Evolutionary conservation across 1,140 invertebrate species (phyloP).

Genomic region (Brachionus manjavacas): DNA sequence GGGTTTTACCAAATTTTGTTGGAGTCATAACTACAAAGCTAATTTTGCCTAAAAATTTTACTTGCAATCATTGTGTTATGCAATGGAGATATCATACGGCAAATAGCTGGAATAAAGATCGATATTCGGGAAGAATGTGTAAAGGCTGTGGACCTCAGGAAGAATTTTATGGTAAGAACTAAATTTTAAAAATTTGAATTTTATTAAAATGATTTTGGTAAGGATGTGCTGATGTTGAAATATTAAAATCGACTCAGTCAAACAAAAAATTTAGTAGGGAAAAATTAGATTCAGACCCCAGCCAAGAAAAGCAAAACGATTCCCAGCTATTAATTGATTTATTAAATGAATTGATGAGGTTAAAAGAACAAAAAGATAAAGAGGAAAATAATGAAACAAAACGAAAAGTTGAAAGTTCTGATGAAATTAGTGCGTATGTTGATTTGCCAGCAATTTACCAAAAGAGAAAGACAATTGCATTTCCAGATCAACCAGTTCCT

Average conservation of each 20-base stretch:
- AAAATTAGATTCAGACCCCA: neutral
- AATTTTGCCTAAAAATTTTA: conserved; percentile 48
- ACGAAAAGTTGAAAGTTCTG: neutral
- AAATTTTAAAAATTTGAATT: neutral
- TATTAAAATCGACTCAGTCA: neutral
- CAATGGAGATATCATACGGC: conserved; percentile 45
- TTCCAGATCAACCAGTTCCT: neutral
- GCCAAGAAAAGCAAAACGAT: neutral
- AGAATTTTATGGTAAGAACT: conserved; percentile 43
- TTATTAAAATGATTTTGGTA: neutral
- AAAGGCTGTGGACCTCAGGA: conserved; percentile 45
- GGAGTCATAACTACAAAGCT: conserved; percentile 5
- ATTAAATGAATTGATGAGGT: neutral
- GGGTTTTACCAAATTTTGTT: neutral
- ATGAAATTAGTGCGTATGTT: neutral
- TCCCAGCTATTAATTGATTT: neutral
- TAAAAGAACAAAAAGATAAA: neutral
- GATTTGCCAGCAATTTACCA: neutral
- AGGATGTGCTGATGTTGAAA: conserved; percentile 27
- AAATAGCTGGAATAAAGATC: conserved; percentile 44
- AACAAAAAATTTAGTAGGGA: neutral
- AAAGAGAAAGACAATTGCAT: neutral
- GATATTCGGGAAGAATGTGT: conserved; percentile 16
- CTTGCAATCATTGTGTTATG: conserved; percentile 53
- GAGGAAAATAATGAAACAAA: neutral